phyloP scores from a whole-genome alignment of 2,888 invertebrate species.

The Xanthorhoe designata region DNA sequence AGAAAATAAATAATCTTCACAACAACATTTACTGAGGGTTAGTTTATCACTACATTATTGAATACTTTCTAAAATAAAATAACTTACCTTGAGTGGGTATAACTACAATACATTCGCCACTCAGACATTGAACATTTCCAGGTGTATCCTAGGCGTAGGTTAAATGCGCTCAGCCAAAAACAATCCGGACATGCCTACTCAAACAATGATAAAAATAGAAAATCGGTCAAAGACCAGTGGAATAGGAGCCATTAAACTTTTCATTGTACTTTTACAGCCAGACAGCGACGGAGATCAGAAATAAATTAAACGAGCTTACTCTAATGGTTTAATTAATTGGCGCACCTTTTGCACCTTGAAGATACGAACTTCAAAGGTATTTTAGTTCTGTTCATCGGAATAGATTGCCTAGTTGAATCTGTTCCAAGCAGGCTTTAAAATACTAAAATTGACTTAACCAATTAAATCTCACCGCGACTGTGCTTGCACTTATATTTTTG shows the following conservation, averaged over 20 bases:
- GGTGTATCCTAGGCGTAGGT: slow-evolving; percentile 39
- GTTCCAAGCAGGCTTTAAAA: not conserved
- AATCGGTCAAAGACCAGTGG: slow-evolving; percentile 60
- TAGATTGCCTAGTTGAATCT: not conserved
- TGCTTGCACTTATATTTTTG: no score
- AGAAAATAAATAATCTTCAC: no score
- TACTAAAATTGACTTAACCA: no score
- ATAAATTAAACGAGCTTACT: slow-evolving; percentile 34
- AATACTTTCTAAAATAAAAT: not conserved
- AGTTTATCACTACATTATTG: no score
- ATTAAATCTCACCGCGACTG: no score
- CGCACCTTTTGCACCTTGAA: slow-evolving; percentile 18
- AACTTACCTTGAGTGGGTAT: not conserved
- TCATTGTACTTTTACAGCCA: slow-evolving; percentile 38
- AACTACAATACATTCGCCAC: not conserved
- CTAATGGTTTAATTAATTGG: slow-evolving; percentile 36
- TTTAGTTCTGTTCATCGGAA: slow-evolving; percentile 9
- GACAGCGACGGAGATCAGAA: slow-evolving; percentile 35
- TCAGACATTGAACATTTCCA: slow-evolving; percentile 16
- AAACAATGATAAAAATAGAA: slow-evolving; percentile 56
- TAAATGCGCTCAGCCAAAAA: slow-evolving; percentile 25
- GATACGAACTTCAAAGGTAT: slow-evolving; percentile 4
- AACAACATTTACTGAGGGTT: no score
- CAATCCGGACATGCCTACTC: slow-evolving; percentile 44
- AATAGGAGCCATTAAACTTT: slow-evolving; percentile 38